A percentile compares a stretch with the other conserved stretches of the same genome.
Conservation (phyloP, 2,113 vertebrate species). For the Nothobranchius furzeri region DNA sequence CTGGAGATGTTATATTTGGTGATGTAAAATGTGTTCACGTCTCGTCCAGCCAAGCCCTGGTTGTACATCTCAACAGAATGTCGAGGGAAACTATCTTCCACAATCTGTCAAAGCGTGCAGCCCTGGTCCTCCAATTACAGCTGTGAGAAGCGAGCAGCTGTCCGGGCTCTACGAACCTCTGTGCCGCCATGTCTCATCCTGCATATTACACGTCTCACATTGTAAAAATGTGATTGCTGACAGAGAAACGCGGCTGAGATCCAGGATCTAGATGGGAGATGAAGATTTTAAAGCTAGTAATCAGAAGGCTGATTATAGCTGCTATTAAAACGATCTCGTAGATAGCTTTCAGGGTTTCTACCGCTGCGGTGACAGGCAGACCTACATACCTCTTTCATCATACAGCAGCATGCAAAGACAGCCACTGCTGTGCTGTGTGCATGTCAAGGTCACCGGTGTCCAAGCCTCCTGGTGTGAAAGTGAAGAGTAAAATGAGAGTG, state of each 20-base stretch:
- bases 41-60: slow-evolving; percentile 50
- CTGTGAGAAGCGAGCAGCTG: slow-evolving; percentile 58
- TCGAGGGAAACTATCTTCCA: slow-evolving; percentile 53
- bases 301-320: slow-evolving; percentile 40
- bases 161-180: slow-evolving; percentile 46
- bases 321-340: slow-evolving; percentile 38
- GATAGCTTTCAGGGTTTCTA: slow-evolving; percentile 11
- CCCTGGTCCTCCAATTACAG: slow-evolving; percentile 70
- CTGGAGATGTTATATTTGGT: slow-evolving; percentile 63
- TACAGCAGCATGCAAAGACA: slow-evolving; percentile 18
- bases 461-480: slow-evolving; percentile 22
- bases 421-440: slow-evolving; percentile 14
- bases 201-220: slow-evolving; percentile 45
- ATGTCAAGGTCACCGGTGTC: slow-evolving; percentile 28
- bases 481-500: slow-evolving; percentile 25
- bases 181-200: slow-evolving; percentile 50
- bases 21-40: slow-evolving; percentile 64
- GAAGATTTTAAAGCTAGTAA: slow-evolving; percentile 23
- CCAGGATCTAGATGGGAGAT: slow-evolving; percentile 16
- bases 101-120: slow-evolving; percentile 61
- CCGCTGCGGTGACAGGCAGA: slow-evolving; percentile 13
- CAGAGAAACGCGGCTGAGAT: slow-evolving; percentile 40
- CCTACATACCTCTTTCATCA: slow-evolving; percentile 4
- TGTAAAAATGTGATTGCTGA: slow-evolving; percentile 49
- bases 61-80: slow-evolving; percentile 61